Base-by-base conservation (phyloP, 2,113 vertebrate genomes). In the Boulengeromyrus knoepffleri region DNA sequence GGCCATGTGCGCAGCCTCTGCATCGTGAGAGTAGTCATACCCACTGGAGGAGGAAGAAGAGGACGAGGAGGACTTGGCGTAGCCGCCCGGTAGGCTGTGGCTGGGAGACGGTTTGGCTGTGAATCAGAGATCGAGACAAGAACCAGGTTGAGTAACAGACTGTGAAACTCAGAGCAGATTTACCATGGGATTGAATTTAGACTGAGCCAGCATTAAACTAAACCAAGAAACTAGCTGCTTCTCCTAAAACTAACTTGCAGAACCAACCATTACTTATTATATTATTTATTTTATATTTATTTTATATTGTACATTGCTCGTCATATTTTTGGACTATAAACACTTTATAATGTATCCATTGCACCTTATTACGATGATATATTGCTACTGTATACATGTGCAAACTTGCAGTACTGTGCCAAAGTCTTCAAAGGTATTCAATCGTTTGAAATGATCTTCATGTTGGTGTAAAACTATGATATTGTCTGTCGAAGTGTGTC, bases 1-100 rank as follows among this genome's bases (percentile, higher is more conserved):
- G 0, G 98, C 98, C 98, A 99, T 99, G 94, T 99, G 99, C 0
- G 98, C 99, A 0, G 98, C 98, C 95, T 99, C 98, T 0, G 98
- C 98, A 0, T 99, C 99, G 0, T 99, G 99, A 50, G 97, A 97
- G 66, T 98, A 99, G 94, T 99, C 98, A 3, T 99, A 99, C 93
- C 97, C 97, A 21, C 93, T 94, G 90, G 96, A 96, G 95, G 97
- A 96, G 42, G 97, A 96, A 94, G 95, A 93, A 49, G 95, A 94
- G 89, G 93, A 96, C 93, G 95, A 93, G 94, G 95, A 94, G 77
- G 95, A 93, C 95, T 97, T 97, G 80, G 96, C 93, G 85, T 97
- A 97, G 92, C 96, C 96, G 93, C 96, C 95, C 86, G 97, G 96
- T 91, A 96, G 94, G 92, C 96, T 96, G 94, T 96, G 97, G 93